Evolutionary conservation across 2,888 invertebrate species (phyloP).

Genomic region (Drosophila mimica): DNA sequence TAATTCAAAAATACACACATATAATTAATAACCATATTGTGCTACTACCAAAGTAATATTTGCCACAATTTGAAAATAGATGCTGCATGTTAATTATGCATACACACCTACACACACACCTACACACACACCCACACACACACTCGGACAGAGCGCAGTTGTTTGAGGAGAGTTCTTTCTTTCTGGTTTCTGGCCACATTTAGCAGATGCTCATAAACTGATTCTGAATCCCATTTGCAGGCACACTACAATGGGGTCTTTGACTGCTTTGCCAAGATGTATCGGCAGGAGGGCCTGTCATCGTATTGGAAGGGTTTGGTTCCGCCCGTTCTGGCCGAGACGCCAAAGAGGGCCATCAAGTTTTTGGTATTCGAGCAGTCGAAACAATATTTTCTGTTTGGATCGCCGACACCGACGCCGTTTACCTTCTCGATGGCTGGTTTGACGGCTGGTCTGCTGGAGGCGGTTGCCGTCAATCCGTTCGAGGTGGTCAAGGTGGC

Average conservation of each 20-base stretch:
- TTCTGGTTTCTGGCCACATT: not conserved
- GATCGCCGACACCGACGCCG: constrained; percentile 90
- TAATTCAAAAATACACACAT: not conserved
- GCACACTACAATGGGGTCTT: constrained; percentile 90
- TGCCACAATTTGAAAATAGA: constrained; percentile 46
- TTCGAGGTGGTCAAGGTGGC: constrained; percentile 98
- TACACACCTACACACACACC: constrained; percentile 1
- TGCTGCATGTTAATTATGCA: constrained; percentile 22
- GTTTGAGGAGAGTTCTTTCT: not conserved
- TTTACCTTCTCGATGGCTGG: constrained; percentile 96
- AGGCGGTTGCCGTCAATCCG: constrained; percentile 95
- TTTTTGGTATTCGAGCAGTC: constrained; percentile 98
- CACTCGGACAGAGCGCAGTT: constrained; percentile 1
- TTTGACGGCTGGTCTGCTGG: constrained; percentile 94
- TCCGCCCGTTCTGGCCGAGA: constrained; percentile 97
- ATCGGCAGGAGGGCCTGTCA: constrained; percentile 91
- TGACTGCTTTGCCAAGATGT: constrained; percentile 96
- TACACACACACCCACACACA: not conserved
- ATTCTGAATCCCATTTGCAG: constrained; percentile 52
- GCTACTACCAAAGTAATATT: constrained; percentile 23
- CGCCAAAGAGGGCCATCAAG: constrained; percentile 97
- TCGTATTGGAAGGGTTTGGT: constrained; percentile 97
- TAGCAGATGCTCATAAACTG: not conserved
- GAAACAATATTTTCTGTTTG: constrained; percentile 93
- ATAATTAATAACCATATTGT: not conserved